These are phyloP conservation scores for Hiodon alosoides DNA, from an alignment of 2,113 vertebrate genomes.

Conservation along the genomic window DNA sequence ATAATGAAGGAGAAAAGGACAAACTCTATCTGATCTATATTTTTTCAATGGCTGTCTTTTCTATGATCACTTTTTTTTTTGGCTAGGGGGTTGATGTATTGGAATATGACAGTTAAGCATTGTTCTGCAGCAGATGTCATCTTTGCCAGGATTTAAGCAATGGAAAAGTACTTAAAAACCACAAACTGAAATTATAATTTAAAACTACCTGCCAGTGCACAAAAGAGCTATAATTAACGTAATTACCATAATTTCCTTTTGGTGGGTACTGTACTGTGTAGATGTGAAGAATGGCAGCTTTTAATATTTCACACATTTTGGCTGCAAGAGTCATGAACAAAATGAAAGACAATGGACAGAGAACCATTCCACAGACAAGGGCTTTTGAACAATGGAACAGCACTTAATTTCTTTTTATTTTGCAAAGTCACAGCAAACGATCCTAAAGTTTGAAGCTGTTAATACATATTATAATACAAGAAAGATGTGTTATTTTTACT, in stretches of 20 bases:
- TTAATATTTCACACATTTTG: slow-evolving; percentile 54
- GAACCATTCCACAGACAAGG: slow-evolving; percentile 33
- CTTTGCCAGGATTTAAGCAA: slow-evolving; percentile 10
- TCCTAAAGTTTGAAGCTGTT: slow-evolving; percentile 24
- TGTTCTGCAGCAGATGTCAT: slow-evolving; percentile 32
- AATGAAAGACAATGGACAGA: slow-evolving; percentile 51
- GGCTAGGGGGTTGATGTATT: slow-evolving; percentile 15
- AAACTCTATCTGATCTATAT: too few species aligned
- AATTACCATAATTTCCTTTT: slow-evolving; percentile 55
- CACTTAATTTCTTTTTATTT: slow-evolving; percentile 7
- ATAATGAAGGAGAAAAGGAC: too few species aligned
- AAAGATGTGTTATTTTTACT: too few species aligned
- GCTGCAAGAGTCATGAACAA: slow-evolving; percentile 50
- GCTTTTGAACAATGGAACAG: slow-evolving; percentile 41
- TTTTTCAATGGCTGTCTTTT: too few species aligned
- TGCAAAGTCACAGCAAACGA: slow-evolving; percentile 27
- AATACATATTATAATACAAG: background rate
- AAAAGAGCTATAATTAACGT: slow-evolving; percentile 59
- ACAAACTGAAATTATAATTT: slow-evolving; percentile 48
- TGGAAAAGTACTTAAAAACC: slow-evolving; percentile 33
- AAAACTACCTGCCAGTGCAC: slow-evolving; percentile 60
- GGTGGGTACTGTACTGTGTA: slow-evolving; percentile 40
- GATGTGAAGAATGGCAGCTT: slow-evolving; percentile 42
- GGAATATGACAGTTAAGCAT: slow-evolving; percentile 20
- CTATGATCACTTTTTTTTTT: background rate